Evolutionary conservation across 2,888 invertebrate genomes (phyloP), one percentile per base, ranked within the genome.

Genomic region (Catocala nupta): DNA sequence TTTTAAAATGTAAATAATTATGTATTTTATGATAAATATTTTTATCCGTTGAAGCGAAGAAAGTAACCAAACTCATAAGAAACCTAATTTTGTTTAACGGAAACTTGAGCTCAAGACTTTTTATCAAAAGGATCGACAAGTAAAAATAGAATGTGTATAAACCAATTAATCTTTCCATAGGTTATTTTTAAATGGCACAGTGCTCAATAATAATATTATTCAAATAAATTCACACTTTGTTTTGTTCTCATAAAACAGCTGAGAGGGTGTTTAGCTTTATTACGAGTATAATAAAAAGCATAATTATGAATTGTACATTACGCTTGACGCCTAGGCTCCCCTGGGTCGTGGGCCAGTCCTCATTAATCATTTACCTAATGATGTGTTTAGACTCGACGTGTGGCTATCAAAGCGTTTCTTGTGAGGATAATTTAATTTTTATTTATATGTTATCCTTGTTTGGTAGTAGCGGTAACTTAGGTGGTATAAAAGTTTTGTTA

Each of bases 221-320:
- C 25, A 61, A 68, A 70, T 70, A 66, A 70, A 75, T 75, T 80
- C 60, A 71, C 77, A 74, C 67, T 73, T 68, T 1, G 12, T 68
- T 63, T 62, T 65, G 70, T 69, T 64, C 63, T 55, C 25, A 44
- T 48, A 56, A 55, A 73, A 65, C 65, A 66, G 68, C 71, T 71
- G 71, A 73, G 67, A 69, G 63, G 77, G 79, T 78, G 75, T 74
- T 71, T 77, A 78, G 75, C 75, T 79, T 64, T 77, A 77, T 81
- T 80, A 83, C 76, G 60, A 70, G 52, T 45, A 61, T 25, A 63
- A 70, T 68, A 77, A 79, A 79, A 79, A 75, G 78, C 76, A 81
- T 87, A 87, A 89, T 90, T 86, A 89, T 82, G 83, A 88, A 90
- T 89, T 86, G 83, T 78, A 78, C 85, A 87, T 89, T 89, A 89